Evolutionary conservation across 37 sponge, comb jelly and placozoan species (phyloP).

Genomic region (Cliona cf. orientalis): DNA sequence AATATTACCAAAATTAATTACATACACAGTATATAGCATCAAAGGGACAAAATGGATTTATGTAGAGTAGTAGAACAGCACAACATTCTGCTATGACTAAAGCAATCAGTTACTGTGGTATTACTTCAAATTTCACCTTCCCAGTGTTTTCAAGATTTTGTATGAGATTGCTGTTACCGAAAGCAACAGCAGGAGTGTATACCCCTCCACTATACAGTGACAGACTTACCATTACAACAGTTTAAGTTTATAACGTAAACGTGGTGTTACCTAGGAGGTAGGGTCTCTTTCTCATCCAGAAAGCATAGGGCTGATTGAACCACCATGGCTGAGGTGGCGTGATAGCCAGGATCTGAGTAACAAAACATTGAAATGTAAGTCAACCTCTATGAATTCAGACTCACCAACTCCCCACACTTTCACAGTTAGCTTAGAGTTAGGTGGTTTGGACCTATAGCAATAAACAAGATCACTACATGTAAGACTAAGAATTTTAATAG

Average conservation of each 20-base stretch:
- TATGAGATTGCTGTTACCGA: constrained; percentile 70
- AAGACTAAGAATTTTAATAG: no score
- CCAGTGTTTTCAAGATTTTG: constrained; percentile 69
- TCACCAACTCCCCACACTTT: constrained; percentile 51
- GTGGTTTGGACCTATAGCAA: constrained; percentile 10
- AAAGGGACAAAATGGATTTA: no score
- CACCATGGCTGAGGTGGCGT: constrained; percentile 69
- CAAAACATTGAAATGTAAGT: not conserved
- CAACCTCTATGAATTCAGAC: not conserved
- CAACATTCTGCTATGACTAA: no score
- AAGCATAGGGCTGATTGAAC: constrained; percentile 75
- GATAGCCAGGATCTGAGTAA: constrained; percentile 32
- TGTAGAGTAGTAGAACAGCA: no score
- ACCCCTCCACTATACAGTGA: constrained; percentile 73
- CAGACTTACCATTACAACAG: not conserved
- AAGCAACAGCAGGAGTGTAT: constrained; percentile 74
- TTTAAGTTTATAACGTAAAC: not conserved
- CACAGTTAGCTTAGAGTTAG: constrained; percentile 32
- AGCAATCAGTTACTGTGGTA: no score
- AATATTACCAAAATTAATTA: no score
- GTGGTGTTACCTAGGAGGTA: constrained; percentile 71
- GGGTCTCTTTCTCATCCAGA: constrained; percentile 42
- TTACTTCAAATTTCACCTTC: constrained; percentile 65
- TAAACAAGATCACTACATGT: no score
- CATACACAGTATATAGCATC: no score